A percentile compares a stretch with the other conserved stretches of the same genome.
Evolutionary conservation across 1,140 invertebrate genomes (phyloP).

Genomic region (Macrotrachela quadricornifera): DNA sequence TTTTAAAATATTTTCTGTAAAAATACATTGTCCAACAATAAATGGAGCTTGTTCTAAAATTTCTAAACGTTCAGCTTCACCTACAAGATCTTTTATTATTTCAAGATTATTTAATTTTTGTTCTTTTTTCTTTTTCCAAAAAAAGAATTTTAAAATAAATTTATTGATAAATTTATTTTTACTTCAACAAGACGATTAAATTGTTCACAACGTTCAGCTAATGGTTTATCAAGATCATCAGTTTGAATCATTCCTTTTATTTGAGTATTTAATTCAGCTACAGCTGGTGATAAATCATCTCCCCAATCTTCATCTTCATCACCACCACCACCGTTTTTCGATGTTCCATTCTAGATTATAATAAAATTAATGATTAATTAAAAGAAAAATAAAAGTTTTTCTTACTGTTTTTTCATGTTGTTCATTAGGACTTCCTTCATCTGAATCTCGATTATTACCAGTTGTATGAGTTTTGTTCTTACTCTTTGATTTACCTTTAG

Average conservation of each 20-base stretch:
- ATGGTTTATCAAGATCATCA: neutral
- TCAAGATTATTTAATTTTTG: neutral
- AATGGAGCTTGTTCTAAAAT: constrained; percentile 77
- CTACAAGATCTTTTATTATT: constrained; percentile 25
- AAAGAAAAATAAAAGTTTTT: neutral
- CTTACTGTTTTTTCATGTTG: neutral
- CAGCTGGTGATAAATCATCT: constrained; percentile 5
- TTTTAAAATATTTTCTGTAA: constrained; percentile 56
- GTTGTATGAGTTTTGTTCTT: neutral
- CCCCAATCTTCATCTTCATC: constrained; percentile 12
- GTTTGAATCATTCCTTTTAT: neutral
- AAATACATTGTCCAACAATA: constrained; percentile 72
- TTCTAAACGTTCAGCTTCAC: constrained; percentile 81
- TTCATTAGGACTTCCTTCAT: neutral
- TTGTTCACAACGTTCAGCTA: neutral
- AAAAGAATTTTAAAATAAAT: neutral
- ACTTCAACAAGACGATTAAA: neutral
- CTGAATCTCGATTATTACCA: neutral
- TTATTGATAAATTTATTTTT: neutral
- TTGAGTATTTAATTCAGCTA: neutral
- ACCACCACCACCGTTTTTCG: constrained; percentile 14
- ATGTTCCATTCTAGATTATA: too few species aligned
- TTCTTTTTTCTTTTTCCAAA: neutral
- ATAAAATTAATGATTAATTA: neutral
- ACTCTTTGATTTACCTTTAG: constrained; percentile 12